Conservation (phyloP, 2,797 vertebrate species). For the Tokudaia tokunoshimensis region DNA sequence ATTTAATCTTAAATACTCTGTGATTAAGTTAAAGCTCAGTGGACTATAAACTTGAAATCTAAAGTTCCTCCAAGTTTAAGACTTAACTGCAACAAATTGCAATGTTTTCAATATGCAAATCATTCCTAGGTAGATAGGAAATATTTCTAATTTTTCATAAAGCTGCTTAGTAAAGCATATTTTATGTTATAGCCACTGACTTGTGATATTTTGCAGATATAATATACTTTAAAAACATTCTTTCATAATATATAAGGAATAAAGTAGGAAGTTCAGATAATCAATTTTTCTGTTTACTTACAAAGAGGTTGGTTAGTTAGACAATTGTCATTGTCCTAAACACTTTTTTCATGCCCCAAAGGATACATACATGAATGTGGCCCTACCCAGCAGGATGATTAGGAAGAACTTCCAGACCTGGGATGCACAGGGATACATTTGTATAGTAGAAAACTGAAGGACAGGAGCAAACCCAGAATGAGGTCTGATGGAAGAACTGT, state of each 20-base stretch:
- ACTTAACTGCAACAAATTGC: background rate
- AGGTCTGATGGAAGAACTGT: background rate
- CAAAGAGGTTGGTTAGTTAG: background rate
- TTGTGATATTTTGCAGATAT: background rate
- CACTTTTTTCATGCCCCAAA: background rate
- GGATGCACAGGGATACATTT: background rate
- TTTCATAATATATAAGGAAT: background rate
- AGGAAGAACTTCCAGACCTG: background rate
- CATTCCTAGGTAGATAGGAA: background rate
- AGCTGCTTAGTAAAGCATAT: conserved; percentile 2
- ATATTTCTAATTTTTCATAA: conserved; percentile 48
- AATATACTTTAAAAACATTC: background rate
- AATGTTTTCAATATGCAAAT: conserved; percentile 24
- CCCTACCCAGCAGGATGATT: background rate
- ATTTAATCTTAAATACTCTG: conserved; percentile 66
- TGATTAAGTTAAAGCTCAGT: conserved; percentile 73
- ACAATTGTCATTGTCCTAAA: background rate
- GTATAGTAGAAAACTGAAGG: background rate
- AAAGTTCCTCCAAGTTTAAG: conserved; percentile 8
- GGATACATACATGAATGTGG: background rate
- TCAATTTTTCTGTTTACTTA: conserved; percentile 29
- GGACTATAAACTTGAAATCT: conserved; percentile 61
- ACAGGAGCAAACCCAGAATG: background rate
- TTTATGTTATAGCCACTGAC: background rate
- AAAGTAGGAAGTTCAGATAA: background rate